Percentiles rank a stretch among this genome's conserved stretches.
These are phyloP conservation scores for Catocala nupta DNA, from an alignment of 2,888 invertebrate genomes.

Conservation along the genomic window DNA sequence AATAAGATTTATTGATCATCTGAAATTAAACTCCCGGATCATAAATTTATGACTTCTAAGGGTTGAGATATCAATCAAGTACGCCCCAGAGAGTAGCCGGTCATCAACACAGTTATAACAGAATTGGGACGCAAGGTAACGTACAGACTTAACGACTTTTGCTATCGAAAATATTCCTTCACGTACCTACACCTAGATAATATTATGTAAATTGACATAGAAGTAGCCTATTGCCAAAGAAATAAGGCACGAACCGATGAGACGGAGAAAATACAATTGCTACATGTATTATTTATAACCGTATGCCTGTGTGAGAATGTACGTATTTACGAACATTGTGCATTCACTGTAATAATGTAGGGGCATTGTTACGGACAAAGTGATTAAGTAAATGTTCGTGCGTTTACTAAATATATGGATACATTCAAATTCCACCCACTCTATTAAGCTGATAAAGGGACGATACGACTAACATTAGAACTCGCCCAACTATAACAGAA, in stretches of 20 bases:
- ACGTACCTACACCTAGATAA: neutral
- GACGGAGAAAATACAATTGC: conserved; percentile 11
- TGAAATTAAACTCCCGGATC: conserved; percentile 36
- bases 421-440: conserved; percentile 37
- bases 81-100: conserved; percentile 22
- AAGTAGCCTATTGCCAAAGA: conserved; percentile 7
- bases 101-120: conserved; percentile 21
- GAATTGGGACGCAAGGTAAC: conserved; percentile 8
- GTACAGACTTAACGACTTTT: neutral
- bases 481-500: conserved; percentile 30
- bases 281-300: conserved; percentile 17
- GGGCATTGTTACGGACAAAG: neutral
- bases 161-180: conserved; percentile 1
- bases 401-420: conserved; percentile 37
- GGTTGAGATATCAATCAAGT: conserved; percentile 43
- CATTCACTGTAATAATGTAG: conserved; percentile 1
- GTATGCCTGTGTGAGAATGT: neutral
- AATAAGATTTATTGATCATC: conserved; percentile 33
- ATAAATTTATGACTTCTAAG: conserved; percentile 41
- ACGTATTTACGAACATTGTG: conserved; percentile 8
- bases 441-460: conserved; percentile 41
- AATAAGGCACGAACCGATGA: conserved; percentile 10
- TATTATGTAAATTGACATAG: conserved; percentile 7
- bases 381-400: conserved; percentile 11
- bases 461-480: conserved; percentile 30